These are phyloP conservation scores for Meteorus sp. DNA, from an alignment of 1,140 invertebrate genomes.

Conservation along the genomic window DNA sequence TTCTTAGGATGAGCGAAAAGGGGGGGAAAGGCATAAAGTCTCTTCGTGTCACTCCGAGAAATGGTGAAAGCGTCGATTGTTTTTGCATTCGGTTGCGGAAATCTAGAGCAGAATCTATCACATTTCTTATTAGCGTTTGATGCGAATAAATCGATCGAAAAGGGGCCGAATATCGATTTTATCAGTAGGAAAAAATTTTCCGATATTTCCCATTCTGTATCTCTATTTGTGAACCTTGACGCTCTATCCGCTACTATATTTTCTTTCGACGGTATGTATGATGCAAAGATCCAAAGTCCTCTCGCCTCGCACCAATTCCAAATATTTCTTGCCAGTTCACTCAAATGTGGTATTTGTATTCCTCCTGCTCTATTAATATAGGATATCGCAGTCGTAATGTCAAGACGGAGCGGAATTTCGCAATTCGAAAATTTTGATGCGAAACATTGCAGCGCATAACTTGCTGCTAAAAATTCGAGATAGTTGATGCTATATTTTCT, in stretches of 20 bases:
- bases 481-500: constrained; percentile 34
- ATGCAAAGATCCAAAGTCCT: neutral
- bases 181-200: neutral
- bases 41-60: neutral
- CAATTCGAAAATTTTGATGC: constrained; percentile 8
- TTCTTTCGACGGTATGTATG: constrained; percentile 4
- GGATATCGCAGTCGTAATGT: constrained; percentile 1
- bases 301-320: neutral
- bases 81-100: neutral
- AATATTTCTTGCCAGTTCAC: neutral
- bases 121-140: neutral
- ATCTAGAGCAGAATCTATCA: neutral
- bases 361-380: neutral
- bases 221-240: neutral
- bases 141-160: neutral
- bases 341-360: neutral
- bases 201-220: neutral
- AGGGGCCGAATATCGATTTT: neutral
- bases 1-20: constrained; percentile 9
- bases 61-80: neutral
- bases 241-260: neutral
- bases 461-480: constrained; percentile 35
- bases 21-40: constrained; percentile 13
- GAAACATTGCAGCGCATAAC: constrained; percentile 35
- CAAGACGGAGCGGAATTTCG: constrained; percentile 11